Evolutionary conservation across 2,113 vertebrate species (phyloP).

Genomic region (Eulemur rufifrons): DNA sequence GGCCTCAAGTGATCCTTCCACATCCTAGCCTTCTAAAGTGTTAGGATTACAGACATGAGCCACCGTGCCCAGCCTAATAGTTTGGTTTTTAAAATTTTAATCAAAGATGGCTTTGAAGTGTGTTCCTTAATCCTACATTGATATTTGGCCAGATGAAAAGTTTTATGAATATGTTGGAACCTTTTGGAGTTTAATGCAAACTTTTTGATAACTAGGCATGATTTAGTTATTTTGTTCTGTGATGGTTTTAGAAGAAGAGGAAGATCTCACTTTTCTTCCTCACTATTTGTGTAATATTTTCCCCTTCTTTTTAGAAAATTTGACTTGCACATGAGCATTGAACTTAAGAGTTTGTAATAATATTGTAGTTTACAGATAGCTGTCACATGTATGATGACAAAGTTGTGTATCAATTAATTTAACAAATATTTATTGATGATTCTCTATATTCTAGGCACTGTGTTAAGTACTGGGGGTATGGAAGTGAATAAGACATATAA

Average conservation of each 20-base stretch:
- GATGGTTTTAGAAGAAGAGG: not conserved
- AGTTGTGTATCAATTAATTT: not conserved
- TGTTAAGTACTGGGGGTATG: not conserved
- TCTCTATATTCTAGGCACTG: not conserved
- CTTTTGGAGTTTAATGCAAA: not conserved
- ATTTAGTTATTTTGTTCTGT: slow-evolving; percentile 11
- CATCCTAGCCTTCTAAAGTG: no score
- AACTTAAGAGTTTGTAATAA: not conserved
- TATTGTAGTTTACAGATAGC: not conserved
- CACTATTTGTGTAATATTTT: not conserved
- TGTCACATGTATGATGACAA: not conserved
- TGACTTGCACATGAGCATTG: not conserved
- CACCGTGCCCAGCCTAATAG: not conserved
- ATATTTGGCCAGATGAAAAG: not conserved
- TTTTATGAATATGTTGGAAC: not conserved
- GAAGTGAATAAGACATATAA: not conserved
- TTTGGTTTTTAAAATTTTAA: slow-evolving; percentile 7
- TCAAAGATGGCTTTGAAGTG: not conserved
- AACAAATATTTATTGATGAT: not conserved
- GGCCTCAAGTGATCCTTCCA: no score
- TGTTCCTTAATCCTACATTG: not conserved
- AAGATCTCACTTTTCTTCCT: not conserved
- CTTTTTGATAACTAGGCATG: not conserved
- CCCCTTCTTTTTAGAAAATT: not conserved
- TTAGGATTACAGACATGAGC: no score